A percentile compares a stretch with the other conserved stretches of the same genome.
Conservation (phyloP, 1,140 invertebrate species). For the Gryllus bimaculatus region DNA sequence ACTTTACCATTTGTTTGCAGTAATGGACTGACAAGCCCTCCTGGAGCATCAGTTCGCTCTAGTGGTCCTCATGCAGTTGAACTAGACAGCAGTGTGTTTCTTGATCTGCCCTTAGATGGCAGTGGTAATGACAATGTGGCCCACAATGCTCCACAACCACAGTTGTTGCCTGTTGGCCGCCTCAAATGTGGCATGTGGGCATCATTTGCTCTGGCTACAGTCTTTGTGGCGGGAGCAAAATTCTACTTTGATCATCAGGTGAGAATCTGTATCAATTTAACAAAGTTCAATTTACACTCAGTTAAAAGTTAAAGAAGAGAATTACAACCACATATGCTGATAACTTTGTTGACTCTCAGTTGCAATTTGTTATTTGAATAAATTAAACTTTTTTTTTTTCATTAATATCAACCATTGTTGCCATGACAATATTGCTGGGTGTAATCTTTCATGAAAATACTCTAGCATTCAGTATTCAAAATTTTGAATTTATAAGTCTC, state of each 20-base stretch:
- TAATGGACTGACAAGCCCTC: not conserved
- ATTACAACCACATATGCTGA: no score
- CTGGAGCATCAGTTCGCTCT: not conserved
- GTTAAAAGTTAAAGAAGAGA: no score
- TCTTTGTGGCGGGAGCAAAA: constrained; percentile 53
- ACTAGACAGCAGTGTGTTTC: constrained; percentile 33
- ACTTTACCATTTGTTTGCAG: not conserved
- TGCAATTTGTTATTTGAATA: no score
- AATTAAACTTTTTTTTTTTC: no score
- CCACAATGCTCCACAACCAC: constrained; percentile 32
- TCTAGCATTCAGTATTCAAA: no score
- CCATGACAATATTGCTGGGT: no score
- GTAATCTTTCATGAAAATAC: no score
- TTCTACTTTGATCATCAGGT: constrained; percentile 59
- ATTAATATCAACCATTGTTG: no score
- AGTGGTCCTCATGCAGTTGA: constrained; percentile 24
- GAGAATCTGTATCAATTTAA: constrained; percentile 20
- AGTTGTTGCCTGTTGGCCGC: constrained; percentile 34
- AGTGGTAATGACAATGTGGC: constrained; percentile 25
- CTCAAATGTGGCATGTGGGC: constrained; percentile 52
- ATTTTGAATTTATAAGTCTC: no score
- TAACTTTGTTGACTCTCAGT: no score
- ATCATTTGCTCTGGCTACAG: constrained; percentile 50
- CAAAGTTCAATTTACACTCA: no score
- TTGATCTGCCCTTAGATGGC: constrained; percentile 34